A percentile compares a stretch with the other conserved stretches of the same genome.
These are phyloP conservation scores for Ormyrus nitidulus DNA, from an alignment of 2,888 invertebrate genomes.

Conservation along the genomic window DNA sequence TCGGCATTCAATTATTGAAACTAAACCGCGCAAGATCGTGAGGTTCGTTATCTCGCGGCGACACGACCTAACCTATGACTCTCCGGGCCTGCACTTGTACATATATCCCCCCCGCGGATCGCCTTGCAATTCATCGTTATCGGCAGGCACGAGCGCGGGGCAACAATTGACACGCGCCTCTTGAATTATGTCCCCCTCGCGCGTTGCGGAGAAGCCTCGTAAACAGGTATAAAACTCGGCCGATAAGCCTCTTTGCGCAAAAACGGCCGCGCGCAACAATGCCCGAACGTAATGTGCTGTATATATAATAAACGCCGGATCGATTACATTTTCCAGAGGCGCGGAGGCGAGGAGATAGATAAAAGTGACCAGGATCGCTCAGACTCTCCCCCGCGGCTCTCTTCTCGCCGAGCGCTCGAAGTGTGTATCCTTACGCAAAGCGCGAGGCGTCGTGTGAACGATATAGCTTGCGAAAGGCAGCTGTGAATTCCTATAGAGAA, in stretches of 20 bases:
- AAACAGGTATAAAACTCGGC: neutral
- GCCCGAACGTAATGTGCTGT: too few species aligned
- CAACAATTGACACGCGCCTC: conserved; percentile 16
- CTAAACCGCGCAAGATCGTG: neutral
- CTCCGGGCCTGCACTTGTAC: neutral
- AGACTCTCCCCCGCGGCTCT: neutral
- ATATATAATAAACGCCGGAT: conserved; percentile 4
- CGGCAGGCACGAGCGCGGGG: neutral
- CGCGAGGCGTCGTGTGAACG: conserved; percentile 44
- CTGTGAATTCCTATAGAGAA: conserved; percentile 54
- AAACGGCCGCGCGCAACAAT: too few species aligned
- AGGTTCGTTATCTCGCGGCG: neutral
- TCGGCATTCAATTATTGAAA: neutral
- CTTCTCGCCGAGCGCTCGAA: too few species aligned
- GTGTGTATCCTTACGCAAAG: conserved; percentile 15
- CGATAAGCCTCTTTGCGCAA: neutral
- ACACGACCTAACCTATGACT: neutral
- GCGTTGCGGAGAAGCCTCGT: neutral
- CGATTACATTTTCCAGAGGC: conserved; percentile 1
- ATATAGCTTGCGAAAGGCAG: conserved; percentile 48
- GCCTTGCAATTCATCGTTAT: conserved; percentile 20
- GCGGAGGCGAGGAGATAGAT: neutral
- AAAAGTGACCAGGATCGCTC: neutral
- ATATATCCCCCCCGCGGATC: neutral
- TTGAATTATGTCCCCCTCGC: conserved; percentile 14